Evolutionary conservation across 2,888 invertebrate species (phyloP).

Genomic region (Caenorhabditis japonica): DNA sequence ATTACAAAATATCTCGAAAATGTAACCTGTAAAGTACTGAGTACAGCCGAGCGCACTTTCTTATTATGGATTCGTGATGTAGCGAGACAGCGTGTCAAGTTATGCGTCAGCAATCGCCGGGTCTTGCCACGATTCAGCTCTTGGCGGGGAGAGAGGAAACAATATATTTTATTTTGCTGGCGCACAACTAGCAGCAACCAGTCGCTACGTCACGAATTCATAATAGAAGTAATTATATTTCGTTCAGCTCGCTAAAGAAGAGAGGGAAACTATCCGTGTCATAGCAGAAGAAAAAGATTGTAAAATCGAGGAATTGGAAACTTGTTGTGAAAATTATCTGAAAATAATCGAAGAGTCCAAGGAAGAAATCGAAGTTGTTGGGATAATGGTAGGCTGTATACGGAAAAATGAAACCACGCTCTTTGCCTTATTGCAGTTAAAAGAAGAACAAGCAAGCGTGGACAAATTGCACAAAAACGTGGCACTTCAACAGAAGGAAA

Average conservation of each 20-base stretch:
- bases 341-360: conserved; percentile 6
- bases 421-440: conserved; percentile 1
- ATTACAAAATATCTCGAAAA: too few relatives aligned
- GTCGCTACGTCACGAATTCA: too few relatives aligned
- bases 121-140: too few relatives aligned
- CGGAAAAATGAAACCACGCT: not conserved
- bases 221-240: not conserved
- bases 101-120: too few relatives aligned
- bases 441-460: conserved; percentile 31
- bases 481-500: conserved; percentile 14
- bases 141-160: too few relatives aligned
- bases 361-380: conserved; percentile 44
- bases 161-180: too few relatives aligned
- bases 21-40: too few relatives aligned
- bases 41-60: too few relatives aligned
- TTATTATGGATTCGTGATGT: too few relatives aligned
- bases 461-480: conserved; percentile 23
- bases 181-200: too few relatives aligned
- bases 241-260: conserved; percentile 38
- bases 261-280: conserved; percentile 24
- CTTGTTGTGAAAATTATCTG: not conserved
- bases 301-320: conserved; percentile 1
- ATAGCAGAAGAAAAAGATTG: conserved; percentile 40
- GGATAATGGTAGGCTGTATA: conserved; percentile 26
- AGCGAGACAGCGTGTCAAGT: too few relatives aligned